Base-by-base conservation (phyloP, 2,797 vertebrate species). In the Alca torda region DNA sequence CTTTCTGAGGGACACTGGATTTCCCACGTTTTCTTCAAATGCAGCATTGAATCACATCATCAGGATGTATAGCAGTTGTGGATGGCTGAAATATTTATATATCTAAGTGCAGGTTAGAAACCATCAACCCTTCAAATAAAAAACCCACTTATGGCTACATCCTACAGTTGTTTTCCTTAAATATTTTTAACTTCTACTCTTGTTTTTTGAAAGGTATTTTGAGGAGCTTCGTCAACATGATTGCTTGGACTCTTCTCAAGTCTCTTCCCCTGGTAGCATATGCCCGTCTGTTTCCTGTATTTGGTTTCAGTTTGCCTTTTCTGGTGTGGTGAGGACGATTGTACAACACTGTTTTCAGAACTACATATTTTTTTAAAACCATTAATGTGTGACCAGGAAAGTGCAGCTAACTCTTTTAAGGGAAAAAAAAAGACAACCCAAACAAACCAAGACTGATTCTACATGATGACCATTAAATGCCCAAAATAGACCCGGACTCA, bases 171-270 rank as follows among this genome's bases (percentile, higher is more conserved):
- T 95, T 94, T 93, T 82, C 86, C 57, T 93, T 68, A 91, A 84
- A 70, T 90, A 93, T 85, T 85, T 96, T 87, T 67, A 92, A 96
- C 43, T 89, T 77, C 35, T 93, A n/a, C 65, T 89, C 63, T 77
- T 41, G 54, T 73, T 82, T 86, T 95, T 76, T 60, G 39, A 67
- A 90, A 97, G 89, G 75, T 95, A 89, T 96, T 97, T 96, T 92
- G 86, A 67, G 95, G 81, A 92, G 41, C 45, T 93, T 92, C 6
- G 4, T 79, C 90, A 89, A 74, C 84, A 41, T 48, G 92, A 72
- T 94, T 89, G 64, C 64, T 90, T 94, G 83, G 77, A 39, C n/a
- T 87, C 30, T 72, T 60, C 89, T 93, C 41, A 67, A 63, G 67
- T 67, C 84, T 86, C 43, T 93, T 86, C 43, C 69, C 53, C 35